Evolutionary conservation across 64 coral and sea anemone species (phyloP).

Genomic region (Trachythela sp.): DNA sequence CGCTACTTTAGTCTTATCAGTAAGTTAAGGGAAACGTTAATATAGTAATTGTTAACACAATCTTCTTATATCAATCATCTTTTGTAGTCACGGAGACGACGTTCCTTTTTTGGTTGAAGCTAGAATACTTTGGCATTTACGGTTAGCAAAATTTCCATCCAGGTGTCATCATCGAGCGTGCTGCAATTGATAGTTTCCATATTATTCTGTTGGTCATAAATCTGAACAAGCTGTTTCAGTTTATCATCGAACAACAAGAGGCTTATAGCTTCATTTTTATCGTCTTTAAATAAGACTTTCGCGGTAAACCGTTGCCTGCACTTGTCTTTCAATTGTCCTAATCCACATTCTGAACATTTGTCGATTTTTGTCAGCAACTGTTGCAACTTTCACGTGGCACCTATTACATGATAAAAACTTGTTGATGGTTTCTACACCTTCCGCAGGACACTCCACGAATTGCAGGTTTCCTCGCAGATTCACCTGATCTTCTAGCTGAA

Average conservation of each 20-base stretch:
- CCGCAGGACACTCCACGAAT: neutral
- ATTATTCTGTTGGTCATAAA: constrained; percentile 40
- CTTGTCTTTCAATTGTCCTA: neutral
- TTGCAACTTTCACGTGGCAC: neutral
- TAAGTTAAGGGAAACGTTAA: neutral
- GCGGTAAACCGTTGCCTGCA: constrained; percentile 16
- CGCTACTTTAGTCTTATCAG: neutral
- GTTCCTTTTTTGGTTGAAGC: neutral
- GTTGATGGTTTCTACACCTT: neutral
- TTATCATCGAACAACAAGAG: constrained; percentile 51
- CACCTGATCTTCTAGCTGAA: neutral
- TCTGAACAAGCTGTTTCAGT: constrained; percentile 42
- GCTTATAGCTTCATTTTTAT: constrained; percentile 25
- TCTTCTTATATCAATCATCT: neutral
- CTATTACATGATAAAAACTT: neutral
- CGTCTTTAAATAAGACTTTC: constrained; percentile 39
- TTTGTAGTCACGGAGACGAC: neutral
- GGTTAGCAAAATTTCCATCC: neutral
- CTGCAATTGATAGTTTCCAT: neutral
- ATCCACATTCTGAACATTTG: neutral
- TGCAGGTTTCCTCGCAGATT: neutral
- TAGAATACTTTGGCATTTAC: neutral
- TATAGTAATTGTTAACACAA: neutral
- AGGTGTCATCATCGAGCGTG: neutral
- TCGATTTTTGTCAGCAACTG: neutral